phyloP scores from a whole-genome alignment of 2,797 vertebrate genomes.

The Squalus acanthias region DNA sequence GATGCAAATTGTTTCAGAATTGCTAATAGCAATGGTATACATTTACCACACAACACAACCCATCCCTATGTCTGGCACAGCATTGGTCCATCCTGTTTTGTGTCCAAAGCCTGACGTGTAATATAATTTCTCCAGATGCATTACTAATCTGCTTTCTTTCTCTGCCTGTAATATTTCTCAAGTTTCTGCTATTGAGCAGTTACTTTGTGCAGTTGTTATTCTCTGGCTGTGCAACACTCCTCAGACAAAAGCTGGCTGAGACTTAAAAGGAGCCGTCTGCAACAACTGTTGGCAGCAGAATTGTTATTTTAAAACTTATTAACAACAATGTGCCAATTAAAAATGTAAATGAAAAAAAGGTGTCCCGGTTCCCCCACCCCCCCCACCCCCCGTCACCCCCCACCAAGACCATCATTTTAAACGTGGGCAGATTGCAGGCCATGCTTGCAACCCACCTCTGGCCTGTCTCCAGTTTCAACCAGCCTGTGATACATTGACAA shows the following conservation, averaged over 20 bases:
- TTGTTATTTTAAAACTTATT: neutral
- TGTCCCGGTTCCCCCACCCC: too few species aligned
- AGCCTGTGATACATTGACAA: neutral
- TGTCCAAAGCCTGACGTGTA: neutral
- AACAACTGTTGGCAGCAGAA: neutral
- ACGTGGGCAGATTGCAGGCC: neutral
- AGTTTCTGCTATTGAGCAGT: neutral
- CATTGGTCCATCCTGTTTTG: neutral
- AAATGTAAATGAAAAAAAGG: neutral
- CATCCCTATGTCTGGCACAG: neutral
- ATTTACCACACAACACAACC: neutral
- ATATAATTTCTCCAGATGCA: neutral
- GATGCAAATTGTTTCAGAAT: neutral
- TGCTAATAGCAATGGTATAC: neutral
- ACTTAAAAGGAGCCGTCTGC: neutral
- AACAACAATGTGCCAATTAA: neutral
- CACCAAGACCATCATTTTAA: neutral
- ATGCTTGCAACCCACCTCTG: neutral
- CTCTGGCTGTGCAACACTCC: neutral
- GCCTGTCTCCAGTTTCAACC: neutral
- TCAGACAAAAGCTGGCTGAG: neutral
- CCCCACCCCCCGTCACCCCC: neutral
- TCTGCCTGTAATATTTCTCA: neutral
- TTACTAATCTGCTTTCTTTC: constrained; percentile 23
- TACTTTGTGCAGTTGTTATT: constrained; percentile 6